Evolutionary conservation across 2,797 vertebrate species (phyloP), one percentile per base, ranked within the genome.

Genomic region (Gallinago stenura): DNA sequence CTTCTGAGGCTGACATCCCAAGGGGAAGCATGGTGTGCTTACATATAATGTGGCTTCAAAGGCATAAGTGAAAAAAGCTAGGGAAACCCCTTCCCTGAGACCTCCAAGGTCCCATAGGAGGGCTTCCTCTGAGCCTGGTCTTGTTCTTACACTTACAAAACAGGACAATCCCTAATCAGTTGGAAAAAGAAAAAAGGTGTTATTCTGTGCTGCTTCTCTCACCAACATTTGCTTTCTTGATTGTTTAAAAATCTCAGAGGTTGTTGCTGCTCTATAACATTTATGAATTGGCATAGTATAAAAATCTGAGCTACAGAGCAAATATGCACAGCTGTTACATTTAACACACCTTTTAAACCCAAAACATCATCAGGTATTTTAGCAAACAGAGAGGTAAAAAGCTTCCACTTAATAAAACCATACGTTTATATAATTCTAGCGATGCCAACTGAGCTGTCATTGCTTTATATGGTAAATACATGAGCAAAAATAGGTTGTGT

Each of bases 401-500:
- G 7, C 24, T 31, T 68, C 56, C 45, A 39, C 75, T 57, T 90
- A 45, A 80, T 89, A 51, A 84, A 94, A 46, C 24, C 71, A 43
- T 85, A 71, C 53, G 43, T 80, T 93, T 84, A 65, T 83, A 17
- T 93, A 91, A 39, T 77, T 80, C 62, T 76, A 54, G 28, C 65
- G 31, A 89, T 87, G 90, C 81, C 54, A 93, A 5, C 46, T 39
- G 39, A 70, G 21, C 58, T 90, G 70, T 72, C 66, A 20, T 72
- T 81, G 50, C 85, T 95, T 95, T 82, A 66, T 72, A 93, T 58
- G 90, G 91, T 71, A 93, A 95, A 97, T 77, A 79, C 17, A 56
- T 31, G 33, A 81, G 30, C 76, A 85, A 81, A 95, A 95, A 95
- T 58, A 85, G 45, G 37, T 72, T 91, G 12, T 90, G 81, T 89